These are phyloP conservation scores for Oscheius myriophilus DNA, from an alignment of 2,888 invertebrate species.

Conservation along the genomic window DNA sequence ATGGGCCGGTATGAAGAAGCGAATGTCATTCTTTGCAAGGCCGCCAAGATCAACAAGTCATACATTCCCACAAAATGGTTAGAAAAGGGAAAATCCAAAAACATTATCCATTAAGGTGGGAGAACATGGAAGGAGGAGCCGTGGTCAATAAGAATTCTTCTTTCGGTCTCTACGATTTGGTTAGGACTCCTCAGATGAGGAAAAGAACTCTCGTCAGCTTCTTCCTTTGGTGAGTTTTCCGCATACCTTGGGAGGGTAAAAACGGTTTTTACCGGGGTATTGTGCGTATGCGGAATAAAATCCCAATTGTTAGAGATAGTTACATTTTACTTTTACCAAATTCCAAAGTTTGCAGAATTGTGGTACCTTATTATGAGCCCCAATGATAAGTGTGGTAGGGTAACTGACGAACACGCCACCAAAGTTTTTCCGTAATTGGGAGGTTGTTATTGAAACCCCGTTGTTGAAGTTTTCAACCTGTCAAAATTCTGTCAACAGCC, in stretches of 20 bases:
- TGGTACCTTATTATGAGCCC: no score
- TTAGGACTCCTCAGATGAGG: slow-evolving; percentile 52
- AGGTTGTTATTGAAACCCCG: no score
- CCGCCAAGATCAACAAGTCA: slow-evolving; percentile 58
- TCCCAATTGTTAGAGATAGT: no score
- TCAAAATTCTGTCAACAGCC: not conserved
- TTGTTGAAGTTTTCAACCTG: no score
- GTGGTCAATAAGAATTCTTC: slow-evolving; percentile 34
- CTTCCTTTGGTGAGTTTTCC: slow-evolving; percentile 45
- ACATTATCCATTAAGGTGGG: slow-evolving; percentile 33
- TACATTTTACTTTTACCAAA: no score
- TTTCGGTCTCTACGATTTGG: slow-evolving; percentile 48
- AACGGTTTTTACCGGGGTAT: no score
- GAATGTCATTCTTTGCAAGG: slow-evolving; percentile 58
- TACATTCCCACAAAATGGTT: slow-evolving; percentile 65
- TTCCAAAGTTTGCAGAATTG: no score
- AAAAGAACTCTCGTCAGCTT: slow-evolving; percentile 48
- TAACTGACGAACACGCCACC: no score
- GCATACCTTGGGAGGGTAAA: not conserved
- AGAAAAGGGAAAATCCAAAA: not conserved
- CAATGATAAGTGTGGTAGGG: no score
- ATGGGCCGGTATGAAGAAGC: slow-evolving; percentile 65
- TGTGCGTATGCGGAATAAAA: no score
- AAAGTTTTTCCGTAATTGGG: no score
- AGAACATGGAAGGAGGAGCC: slow-evolving; percentile 27